Evolutionary conservation across 1,140 invertebrate genomes (phyloP), one percentile per base, ranked within the genome.

Genomic region (Cecropterus lyciades): DNA sequence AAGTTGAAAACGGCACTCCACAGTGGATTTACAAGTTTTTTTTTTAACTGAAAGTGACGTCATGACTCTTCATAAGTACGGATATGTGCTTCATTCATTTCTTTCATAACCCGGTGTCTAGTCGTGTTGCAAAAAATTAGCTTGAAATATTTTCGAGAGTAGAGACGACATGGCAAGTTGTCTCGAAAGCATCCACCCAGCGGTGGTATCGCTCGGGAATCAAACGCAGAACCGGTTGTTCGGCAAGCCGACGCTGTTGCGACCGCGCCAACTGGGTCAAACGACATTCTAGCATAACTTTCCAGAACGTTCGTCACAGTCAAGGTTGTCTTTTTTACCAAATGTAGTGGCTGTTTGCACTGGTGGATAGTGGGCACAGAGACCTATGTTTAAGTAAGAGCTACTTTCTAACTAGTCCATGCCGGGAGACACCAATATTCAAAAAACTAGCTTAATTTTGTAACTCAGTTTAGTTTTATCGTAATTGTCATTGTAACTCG

Each of bases 281-380:
- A 63, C 59, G 16, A 17, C 59, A 63, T 63, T 63, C 59, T 63
- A 63, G 59, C 59, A 63, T 63, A 63, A 52, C 59, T 63, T 63
- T 63, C 59, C 48, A 63, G 59, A 52, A 52, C 48, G 24, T 52
- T 49, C 59, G 46, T 51, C 59, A 40, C 46, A 49, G 30, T 62
- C 59, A 62, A 62, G 59, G 59, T 49, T 62, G 59, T 8, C 14
- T 57, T 56, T 43, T 57, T 57, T 52, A n/a, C 33, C 20, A 2
- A 20, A 20, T 20, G 30, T 37, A 10, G 33, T 11, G 33, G 33
- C 33, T 11, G 33, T 10, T 37, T 7, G 3, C 30, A 11, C 33
- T 37, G 33, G 11, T 37, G 10, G 33, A 10, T 37, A 20, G 5
- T 1, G 20, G n/a, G n/a, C n/a, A n/a, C n/a, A n/a, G n/a, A n/a